phyloP scores from a whole-genome alignment of 2,888 invertebrate genomes.

The Hirtodrosophila cameraria region DNA sequence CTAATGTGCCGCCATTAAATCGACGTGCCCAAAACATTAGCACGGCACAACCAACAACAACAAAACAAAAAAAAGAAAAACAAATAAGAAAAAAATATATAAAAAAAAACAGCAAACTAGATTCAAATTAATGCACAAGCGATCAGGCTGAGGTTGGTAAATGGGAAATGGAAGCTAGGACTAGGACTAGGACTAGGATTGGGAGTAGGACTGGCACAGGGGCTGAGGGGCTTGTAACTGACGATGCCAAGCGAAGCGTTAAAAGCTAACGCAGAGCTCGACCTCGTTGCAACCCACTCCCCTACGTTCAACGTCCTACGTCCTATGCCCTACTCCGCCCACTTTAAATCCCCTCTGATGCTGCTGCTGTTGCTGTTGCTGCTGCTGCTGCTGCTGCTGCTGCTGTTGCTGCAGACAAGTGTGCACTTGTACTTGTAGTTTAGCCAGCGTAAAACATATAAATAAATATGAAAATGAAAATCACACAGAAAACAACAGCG shows the following conservation, averaged over 20 bases:
- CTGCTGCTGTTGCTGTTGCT: slow-evolving; percentile 29
- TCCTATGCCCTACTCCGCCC: neutral
- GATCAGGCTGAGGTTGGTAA: slow-evolving; percentile 30
- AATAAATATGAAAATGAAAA: slow-evolving; percentile 75
- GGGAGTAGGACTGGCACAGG: neutral
- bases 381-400: slow-evolving; percentile 35
- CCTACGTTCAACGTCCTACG: too few species aligned
- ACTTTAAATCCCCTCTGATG: slow-evolving; percentile 9
- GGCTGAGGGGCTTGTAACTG: slow-evolving; percentile 9
- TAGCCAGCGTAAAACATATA: slow-evolving; percentile 77
- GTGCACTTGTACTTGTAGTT: slow-evolving; percentile 74
- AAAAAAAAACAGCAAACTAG: slow-evolving; percentile 32
- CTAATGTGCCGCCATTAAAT: slow-evolving; percentile 67
- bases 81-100: slow-evolving; percentile 12
- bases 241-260: slow-evolving; percentile 58
- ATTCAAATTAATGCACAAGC: slow-evolving; percentile 65
- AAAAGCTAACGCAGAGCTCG: slow-evolving; percentile 57
- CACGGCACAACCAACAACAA: slow-evolving; percentile 23
- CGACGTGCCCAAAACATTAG: slow-evolving; percentile 65
- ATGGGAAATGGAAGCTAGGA: too few species aligned
- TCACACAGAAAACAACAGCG: slow-evolving; percentile 43
- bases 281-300: slow-evolving; percentile 46
- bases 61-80: too few species aligned
- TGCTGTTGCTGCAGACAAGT: slow-evolving; percentile 61
- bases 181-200: too few species aligned